Evolutionary conservation across 2,797 vertebrate genomes (phyloP).

Genomic region (Pseudomugil tenellus): DNA sequence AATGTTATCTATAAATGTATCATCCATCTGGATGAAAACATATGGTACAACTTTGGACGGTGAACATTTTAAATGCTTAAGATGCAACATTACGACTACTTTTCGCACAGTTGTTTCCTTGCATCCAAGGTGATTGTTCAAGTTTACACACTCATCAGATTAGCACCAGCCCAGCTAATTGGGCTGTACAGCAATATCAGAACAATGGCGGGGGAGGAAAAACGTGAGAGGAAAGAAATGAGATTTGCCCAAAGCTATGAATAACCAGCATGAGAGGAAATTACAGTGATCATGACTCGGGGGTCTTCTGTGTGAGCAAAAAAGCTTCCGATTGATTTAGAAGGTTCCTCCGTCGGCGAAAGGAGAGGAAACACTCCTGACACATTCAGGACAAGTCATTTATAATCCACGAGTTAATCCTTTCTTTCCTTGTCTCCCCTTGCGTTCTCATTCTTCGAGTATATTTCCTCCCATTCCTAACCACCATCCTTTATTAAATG

Average conservation of each 20-base stretch:
- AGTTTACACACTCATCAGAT: conserved; percentile 51
- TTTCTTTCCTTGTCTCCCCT: conserved; percentile 21
- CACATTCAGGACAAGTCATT: conserved; percentile 72
- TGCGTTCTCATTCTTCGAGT: conserved; percentile 20
- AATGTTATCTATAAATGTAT: background rate
- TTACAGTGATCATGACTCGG: conserved; percentile 71
- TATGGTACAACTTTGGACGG: background rate
- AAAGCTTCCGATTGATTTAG: conserved; percentile 73
- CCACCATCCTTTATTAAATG: background rate
- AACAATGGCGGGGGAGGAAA: conserved; percentile 3
- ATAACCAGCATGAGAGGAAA: conserved; percentile 75
- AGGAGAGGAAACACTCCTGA: conserved; percentile 62
- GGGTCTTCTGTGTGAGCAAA: conserved; percentile 60
- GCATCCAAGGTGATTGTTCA: background rate
- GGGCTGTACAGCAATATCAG: conserved; percentile 40
- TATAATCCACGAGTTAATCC: conserved; percentile 59
- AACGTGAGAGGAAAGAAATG: conserved; percentile 21
- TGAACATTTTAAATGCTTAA: background rate
- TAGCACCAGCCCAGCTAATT: conserved; percentile 60
- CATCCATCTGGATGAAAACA: background rate
- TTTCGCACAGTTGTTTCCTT: background rate
- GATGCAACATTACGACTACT: background rate
- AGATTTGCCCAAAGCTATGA: conserved; percentile 68
- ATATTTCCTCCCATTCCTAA: background rate
- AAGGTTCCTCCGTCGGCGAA: conserved; percentile 56